Conservation (phyloP, 2,797 vertebrate species). For the Diceros bicornis region DNA sequence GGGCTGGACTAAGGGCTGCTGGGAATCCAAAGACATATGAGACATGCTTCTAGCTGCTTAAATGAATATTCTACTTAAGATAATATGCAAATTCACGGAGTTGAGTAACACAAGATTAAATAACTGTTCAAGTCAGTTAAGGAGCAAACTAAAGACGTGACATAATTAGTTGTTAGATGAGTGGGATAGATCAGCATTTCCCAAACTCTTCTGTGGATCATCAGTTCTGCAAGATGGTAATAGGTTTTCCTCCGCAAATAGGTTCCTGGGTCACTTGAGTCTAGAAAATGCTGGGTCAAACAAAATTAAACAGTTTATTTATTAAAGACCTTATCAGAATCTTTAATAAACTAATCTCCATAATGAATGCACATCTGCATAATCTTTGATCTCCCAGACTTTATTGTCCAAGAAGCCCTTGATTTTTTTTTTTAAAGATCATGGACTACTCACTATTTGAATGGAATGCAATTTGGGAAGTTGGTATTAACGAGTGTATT, state of each 20-base stretch:
- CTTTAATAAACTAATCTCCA: neutral
- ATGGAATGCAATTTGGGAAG: neutral
- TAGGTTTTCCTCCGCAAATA: constrained; percentile 40
- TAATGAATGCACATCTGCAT: neutral
- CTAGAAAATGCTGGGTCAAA: constrained; percentile 59
- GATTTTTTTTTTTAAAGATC: neutral
- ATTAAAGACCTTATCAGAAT: neutral
- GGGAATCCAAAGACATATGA: constrained; percentile 31
- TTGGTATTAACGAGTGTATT: neutral
- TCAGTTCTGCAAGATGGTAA: constrained; percentile 28
- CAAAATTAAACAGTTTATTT: constrained; percentile 61
- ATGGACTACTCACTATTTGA: neutral
- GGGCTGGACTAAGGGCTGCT: neutral
- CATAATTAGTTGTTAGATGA: constrained; percentile 52
- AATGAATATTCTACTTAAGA: constrained; percentile 14
- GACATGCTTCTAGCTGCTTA: neutral
- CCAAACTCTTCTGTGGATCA: neutral
- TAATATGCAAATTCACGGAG: neutral
- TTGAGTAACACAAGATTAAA: constrained; percentile 14
- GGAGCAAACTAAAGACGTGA: neutral
- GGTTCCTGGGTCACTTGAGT: constrained; percentile 12
- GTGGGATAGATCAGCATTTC: neutral
- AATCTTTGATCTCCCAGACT: neutral
- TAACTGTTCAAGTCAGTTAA: constrained; percentile 44
- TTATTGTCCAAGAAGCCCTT: neutral